Percentiles rank a stretch among this genome's conserved stretches.
Evolutionary conservation across 2,113 vertebrate species (phyloP).

Genomic region (Aegotheles bennettii): DNA sequence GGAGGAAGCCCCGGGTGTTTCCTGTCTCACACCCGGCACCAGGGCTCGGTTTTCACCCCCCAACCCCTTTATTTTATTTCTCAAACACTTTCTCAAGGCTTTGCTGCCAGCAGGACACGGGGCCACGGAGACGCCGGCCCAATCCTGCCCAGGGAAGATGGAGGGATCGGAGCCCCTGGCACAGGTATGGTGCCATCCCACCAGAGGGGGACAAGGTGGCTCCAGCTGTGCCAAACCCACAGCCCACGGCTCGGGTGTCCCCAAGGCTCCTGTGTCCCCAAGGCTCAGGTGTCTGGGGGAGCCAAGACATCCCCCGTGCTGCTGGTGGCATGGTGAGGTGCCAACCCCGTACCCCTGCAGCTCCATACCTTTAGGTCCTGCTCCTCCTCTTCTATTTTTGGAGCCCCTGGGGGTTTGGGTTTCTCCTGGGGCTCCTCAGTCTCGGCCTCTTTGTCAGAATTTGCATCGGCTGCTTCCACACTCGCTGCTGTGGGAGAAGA

Average conservation of each 20-base stretch:
- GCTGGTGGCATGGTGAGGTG: no score
- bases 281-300: background rate
- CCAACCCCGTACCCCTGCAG: no score
- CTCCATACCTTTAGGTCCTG: constrained; percentile 85
- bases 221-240: background rate
- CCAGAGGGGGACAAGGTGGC: rapidly evolving
- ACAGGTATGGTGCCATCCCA: rapidly evolving
- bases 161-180: background rate
- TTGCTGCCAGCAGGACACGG: background rate
- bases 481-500: constrained; percentile 54
- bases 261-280: background rate
- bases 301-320: background rate
- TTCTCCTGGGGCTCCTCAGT: constrained; percentile 78
- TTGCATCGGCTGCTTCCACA: constrained; percentile 71
- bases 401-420: constrained; percentile 61
- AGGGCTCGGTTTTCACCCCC: background rate
- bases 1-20: no score
- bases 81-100: background rate
- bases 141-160: rapidly evolving
- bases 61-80: background rate
- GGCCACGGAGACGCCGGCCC: background rate
- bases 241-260: background rate
- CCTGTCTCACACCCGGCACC: background rate
- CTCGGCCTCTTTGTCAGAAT: constrained; percentile 78
- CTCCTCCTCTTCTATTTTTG: constrained; percentile 82